phyloP scores from a whole-genome alignment of 1,140 invertebrate genomes.

The Drosophila quadrilineata region DNA sequence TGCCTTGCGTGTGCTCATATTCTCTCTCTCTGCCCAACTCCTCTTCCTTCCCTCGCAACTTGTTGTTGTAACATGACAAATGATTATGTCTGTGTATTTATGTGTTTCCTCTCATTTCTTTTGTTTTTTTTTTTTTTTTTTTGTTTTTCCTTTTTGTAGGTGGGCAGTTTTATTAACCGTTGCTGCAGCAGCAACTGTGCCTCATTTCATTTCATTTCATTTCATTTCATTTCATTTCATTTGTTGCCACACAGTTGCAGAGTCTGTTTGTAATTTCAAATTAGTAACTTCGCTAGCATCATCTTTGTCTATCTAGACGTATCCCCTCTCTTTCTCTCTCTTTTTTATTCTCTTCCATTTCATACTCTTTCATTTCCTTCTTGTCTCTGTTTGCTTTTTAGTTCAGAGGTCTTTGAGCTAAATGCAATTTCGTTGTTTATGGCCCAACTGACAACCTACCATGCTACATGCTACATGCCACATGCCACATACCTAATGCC shows the following conservation, averaged over 20 bases:
- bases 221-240: too few relatives aligned
- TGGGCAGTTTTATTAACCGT: background rate
- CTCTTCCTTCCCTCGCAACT: background rate
- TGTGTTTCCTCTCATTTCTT: constrained; percentile 4
- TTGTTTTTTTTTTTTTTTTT: too few relatives aligned
- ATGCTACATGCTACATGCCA: constrained; percentile 19
- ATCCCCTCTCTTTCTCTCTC: too few relatives aligned
- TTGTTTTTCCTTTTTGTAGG: too few relatives aligned
- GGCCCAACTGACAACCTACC: constrained; percentile 26
- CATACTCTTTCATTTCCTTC: too few relatives aligned
- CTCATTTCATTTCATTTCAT: too few relatives aligned
- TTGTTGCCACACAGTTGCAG: too few relatives aligned
- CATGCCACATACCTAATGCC: constrained; percentile 8
- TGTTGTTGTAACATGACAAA: constrained; percentile 12
- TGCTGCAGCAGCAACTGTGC: background rate
- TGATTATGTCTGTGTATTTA: constrained; percentile 16
- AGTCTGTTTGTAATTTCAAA: too few relatives aligned
- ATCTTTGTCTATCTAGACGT: too few relatives aligned
- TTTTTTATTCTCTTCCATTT: too few relatives aligned
- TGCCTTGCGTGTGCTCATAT: constrained; percentile 64
- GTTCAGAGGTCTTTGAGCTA: constrained; percentile 1
- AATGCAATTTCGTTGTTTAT: constrained; percentile 46
- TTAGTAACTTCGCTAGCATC: too few relatives aligned
- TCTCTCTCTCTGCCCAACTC: background rate
- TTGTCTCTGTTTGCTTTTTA: too few relatives aligned